Percentiles rank a stretch among this genome's conserved stretches.
Conservation (phyloP, 2,113 vertebrate genomes). For the Charina bottae region DNA sequence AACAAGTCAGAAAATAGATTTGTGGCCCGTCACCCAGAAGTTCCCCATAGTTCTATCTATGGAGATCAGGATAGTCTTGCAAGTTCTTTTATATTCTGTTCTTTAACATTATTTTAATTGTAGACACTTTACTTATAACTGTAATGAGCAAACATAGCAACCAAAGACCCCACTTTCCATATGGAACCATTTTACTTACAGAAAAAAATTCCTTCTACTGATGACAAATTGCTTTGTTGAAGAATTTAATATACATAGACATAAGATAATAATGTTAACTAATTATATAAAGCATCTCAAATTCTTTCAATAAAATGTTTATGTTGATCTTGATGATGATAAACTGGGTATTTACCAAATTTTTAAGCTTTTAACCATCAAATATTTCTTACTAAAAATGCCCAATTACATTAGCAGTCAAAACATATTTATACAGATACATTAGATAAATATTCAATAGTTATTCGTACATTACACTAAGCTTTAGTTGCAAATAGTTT, state of each 20-base stretch:
- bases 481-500: no score
- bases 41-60: neutral
- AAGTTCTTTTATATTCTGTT: slow-evolving; percentile 2
- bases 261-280: neutral
- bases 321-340: neutral
- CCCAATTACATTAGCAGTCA: neutral
- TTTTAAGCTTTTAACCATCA: neutral
- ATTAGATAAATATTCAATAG: neutral
- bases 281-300: neutral
- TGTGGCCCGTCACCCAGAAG: neutral
- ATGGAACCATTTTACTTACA: neutral
- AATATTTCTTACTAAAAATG: neutral
- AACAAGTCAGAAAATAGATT: neutral
- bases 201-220: accelerated
- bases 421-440: neutral
- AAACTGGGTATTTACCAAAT: neutral
- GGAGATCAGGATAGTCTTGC: neutral
- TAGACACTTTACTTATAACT: neutral
- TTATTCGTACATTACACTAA: no score
- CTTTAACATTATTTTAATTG: neutral
- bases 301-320: neutral
- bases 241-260: neutral
- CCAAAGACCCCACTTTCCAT: neutral
- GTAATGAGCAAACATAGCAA: neutral
- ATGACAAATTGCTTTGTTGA: neutral